Percentiles rank a stretch among this genome's conserved stretches.
phyloP scores from a whole-genome alignment of 1,140 invertebrate genomes.

The Colletes latitarsis region DNA sequence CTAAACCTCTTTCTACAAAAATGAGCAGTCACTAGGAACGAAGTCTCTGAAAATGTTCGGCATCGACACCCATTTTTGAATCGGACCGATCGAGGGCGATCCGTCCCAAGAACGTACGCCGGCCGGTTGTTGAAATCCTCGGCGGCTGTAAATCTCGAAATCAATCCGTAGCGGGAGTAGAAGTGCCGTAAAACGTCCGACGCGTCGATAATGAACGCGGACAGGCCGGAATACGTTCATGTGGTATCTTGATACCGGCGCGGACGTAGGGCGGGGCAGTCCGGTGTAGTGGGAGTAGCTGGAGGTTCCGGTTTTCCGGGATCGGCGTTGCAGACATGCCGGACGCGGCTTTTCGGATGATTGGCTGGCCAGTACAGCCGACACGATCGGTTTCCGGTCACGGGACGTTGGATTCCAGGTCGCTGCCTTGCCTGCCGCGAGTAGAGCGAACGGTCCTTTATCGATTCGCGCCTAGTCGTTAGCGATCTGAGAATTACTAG shows the following conservation, averaged over 20 bases:
- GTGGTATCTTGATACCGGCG: conserved; percentile 44
- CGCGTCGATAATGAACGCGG: conserved; percentile 48
- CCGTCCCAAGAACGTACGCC: neutral
- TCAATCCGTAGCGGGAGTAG: conserved; percentile 17
- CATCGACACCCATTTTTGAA: neutral
- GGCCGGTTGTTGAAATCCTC: neutral
- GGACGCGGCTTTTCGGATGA: conserved; percentile 72
- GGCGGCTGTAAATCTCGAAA: conserved; percentile 21
- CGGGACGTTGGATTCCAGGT: conserved; percentile 65
- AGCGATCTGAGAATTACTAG: conserved; percentile 51
- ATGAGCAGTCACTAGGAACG: too few relatives aligned
- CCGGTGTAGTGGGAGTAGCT: conserved; percentile 34
- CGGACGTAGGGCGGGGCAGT: conserved; percentile 38
- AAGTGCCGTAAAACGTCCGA: conserved; percentile 43
- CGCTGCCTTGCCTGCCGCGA: conserved; percentile 42
- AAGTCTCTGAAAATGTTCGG: too few relatives aligned
- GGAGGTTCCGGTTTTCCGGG: conserved; percentile 67
- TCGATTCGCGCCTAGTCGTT: conserved; percentile 66
- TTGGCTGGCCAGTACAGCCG: conserved; percentile 55
- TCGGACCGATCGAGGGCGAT: neutral
- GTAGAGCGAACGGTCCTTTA: conserved; percentile 59
- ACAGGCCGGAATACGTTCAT: conserved; percentile 45
- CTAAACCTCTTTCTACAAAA: too few relatives aligned
- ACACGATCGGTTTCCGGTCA: conserved; percentile 75
- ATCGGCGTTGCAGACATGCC: conserved; percentile 62